Conservation (phyloP, 2,113 vertebrate species). For the Chlorocebus sabaeus region DNA sequence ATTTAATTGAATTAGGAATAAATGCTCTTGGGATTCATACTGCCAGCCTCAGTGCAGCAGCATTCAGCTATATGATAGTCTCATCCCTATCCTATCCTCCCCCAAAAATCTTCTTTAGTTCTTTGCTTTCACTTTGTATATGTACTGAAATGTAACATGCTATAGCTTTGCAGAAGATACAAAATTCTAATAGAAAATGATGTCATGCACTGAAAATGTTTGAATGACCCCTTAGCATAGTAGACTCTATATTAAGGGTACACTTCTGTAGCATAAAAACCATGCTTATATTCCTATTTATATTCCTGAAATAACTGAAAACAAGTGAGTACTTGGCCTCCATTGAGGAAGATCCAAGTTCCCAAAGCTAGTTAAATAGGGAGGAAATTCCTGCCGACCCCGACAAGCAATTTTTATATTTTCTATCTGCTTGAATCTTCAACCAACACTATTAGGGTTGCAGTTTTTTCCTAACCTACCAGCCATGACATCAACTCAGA, state of each 20-base stretch:
- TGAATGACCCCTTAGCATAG: neutral
- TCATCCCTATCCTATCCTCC: neutral
- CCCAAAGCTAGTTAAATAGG: neutral
- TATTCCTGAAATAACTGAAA: conserved; percentile 36
- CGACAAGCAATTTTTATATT: neutral
- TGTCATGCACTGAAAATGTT: neutral
- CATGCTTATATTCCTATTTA: neutral
- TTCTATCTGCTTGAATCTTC: conserved; percentile 29
- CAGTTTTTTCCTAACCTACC: neutral
- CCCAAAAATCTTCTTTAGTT: neutral
- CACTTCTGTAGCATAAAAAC: conserved; percentile 7
- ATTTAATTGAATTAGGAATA: neutral
- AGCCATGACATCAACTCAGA: neutral
- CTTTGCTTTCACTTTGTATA: neutral
- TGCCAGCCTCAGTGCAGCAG: neutral
- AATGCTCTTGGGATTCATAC: neutral
- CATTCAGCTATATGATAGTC: neutral
- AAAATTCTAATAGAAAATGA: neutral
- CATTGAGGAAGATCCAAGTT: neutral
- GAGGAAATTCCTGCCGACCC: neutral
- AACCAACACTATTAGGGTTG: neutral
- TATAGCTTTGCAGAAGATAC: neutral
- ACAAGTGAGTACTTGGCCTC: neutral
- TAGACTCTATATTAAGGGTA: neutral
- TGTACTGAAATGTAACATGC: neutral